Percentiles rank a stretch among this genome's conserved stretches.
Evolutionary conservation across 2,797 vertebrate genomes (phyloP).

Genomic region (Huso huso): DNA sequence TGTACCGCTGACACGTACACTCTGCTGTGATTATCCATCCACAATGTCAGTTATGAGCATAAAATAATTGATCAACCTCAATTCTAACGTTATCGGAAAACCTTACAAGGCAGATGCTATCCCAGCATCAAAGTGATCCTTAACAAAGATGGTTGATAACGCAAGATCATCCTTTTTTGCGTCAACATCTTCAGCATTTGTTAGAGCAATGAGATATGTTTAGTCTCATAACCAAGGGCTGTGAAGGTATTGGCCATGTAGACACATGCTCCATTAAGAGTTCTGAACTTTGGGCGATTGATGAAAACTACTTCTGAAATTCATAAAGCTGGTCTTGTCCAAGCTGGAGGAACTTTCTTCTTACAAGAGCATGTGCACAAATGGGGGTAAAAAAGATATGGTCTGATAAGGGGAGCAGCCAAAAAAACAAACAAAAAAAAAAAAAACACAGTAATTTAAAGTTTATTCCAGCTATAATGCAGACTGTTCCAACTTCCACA

Average conservation of each 20-base stretch:
- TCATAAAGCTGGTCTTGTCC: slow-evolving; percentile 82
- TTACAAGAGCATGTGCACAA: slow-evolving; percentile 81
- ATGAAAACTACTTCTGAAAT: slow-evolving; percentile 75
- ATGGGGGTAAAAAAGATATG: slow-evolving; percentile 68
- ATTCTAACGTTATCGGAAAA: slow-evolving; percentile 60
- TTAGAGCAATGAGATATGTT: slow-evolving; percentile 72
- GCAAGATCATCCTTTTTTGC: slow-evolving; percentile 52
- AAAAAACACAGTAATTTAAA: slow-evolving; percentile 84
- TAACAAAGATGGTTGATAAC: slow-evolving; percentile 50
- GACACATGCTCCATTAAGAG: slow-evolving; percentile 76
- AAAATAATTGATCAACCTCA: slow-evolving; percentile 64
- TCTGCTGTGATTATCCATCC: slow-evolving; percentile 71
- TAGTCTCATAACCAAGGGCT: slow-evolving; percentile 71
- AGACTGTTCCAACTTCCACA: slow-evolving; percentile 66
- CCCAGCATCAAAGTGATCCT: slow-evolving; percentile 58
- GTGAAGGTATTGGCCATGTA: slow-evolving; percentile 72
- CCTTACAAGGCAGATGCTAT: slow-evolving; percentile 59
- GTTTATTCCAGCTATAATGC: slow-evolving; percentile 86
- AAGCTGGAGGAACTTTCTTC: slow-evolving; percentile 84
- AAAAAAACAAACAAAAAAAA: slow-evolving; percentile 69
- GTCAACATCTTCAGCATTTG: slow-evolving; percentile 71
- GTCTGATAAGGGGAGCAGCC: slow-evolving; percentile 68
- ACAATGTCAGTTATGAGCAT: slow-evolving; percentile 68
- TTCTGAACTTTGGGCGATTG: slow-evolving; percentile 70
- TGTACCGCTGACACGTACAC: slow-evolving; percentile 75